Percentiles rank a stretch among this genome's conserved stretches.
phyloP scores from a whole-genome alignment of 2,888 invertebrate genomes.

The Orthonychiurus folsomi region DNA sequence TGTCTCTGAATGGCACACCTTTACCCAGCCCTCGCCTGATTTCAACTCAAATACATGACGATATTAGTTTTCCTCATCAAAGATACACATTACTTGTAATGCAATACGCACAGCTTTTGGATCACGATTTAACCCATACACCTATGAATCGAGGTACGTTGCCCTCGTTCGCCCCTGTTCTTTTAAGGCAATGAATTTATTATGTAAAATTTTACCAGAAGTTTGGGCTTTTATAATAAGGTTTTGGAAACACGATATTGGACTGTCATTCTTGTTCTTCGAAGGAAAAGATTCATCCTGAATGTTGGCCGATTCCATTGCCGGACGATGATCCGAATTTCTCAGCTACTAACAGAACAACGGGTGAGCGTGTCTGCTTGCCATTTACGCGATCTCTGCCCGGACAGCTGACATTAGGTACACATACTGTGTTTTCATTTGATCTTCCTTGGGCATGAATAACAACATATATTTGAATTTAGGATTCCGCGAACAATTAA shows the following conservation, averaged over 20 bases:
- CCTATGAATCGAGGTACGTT: conserved; percentile 47
- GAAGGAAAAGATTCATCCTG: conserved; percentile 47
- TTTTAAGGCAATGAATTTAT: not conserved
- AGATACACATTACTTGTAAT: conserved; percentile 50
- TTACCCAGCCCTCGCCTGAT: conserved; percentile 49
- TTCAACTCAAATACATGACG: conserved; percentile 47
- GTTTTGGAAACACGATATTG: conserved; percentile 46
- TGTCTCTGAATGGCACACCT: conserved; percentile 32
- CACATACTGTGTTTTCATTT: no score
- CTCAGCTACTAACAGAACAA: conserved; percentile 45
- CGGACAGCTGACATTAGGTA: conserved; percentile 50
- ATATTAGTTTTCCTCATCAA: conserved; percentile 46
- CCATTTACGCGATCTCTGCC: conserved; percentile 49
- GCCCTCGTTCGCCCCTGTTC: not conserved
- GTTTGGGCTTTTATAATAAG: no score
- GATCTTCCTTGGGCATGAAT: not conserved
- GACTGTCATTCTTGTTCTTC: conserved; percentile 49
- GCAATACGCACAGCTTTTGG: conserved; percentile 53
- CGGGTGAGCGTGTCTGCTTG: conserved; percentile 48
- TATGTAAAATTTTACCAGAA: no score
- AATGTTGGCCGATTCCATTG: conserved; percentile 50
- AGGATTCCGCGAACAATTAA: conserved; percentile 49
- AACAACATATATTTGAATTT: not conserved
- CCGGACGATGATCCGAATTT: conserved; percentile 49
- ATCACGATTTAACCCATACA: conserved; percentile 52